Evolutionary conservation across 2,113 vertebrate species (phyloP).

Genomic region (Heptranchias perlo): DNA sequence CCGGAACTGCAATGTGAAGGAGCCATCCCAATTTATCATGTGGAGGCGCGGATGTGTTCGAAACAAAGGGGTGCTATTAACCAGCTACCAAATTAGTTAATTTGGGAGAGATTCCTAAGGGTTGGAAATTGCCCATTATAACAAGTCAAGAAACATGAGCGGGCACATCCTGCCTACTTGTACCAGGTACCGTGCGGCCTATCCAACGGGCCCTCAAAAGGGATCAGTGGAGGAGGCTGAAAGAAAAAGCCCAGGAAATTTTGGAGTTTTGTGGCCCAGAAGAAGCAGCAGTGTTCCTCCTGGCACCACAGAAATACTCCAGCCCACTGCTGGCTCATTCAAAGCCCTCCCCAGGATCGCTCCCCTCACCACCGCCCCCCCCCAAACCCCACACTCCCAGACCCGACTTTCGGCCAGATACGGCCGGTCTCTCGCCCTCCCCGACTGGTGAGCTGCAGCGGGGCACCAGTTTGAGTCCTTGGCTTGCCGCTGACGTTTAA

Average conservation of each 20-base stretch:
- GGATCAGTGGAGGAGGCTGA: background rate
- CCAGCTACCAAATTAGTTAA: background rate
- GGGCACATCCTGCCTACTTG: background rate
- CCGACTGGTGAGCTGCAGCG: too few species aligned
- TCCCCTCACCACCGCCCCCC: too few species aligned
- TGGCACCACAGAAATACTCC: too few species aligned
- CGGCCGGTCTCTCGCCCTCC: too few species aligned
- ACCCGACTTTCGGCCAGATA: too few species aligned
- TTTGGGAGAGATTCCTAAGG: background rate
- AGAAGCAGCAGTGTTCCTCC: too few species aligned
- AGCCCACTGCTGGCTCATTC: too few species aligned
- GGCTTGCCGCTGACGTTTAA: too few species aligned
- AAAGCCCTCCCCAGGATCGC: too few species aligned
- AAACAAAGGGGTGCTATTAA: background rate
- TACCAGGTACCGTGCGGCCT: background rate
- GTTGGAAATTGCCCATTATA: background rate
- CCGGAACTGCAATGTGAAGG: background rate
- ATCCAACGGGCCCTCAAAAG: background rate
- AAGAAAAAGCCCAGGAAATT: background rate
- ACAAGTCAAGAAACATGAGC: background rate
- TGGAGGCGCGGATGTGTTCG: background rate
- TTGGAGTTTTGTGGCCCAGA: background rate
- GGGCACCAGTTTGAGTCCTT: too few species aligned
- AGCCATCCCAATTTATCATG: background rate
- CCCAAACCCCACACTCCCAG: too few species aligned